Evolutionary conservation across 2,888 invertebrate genomes (phyloP), one percentile per base, ranked within the genome.

Genomic region (Cephus runcator): DNA sequence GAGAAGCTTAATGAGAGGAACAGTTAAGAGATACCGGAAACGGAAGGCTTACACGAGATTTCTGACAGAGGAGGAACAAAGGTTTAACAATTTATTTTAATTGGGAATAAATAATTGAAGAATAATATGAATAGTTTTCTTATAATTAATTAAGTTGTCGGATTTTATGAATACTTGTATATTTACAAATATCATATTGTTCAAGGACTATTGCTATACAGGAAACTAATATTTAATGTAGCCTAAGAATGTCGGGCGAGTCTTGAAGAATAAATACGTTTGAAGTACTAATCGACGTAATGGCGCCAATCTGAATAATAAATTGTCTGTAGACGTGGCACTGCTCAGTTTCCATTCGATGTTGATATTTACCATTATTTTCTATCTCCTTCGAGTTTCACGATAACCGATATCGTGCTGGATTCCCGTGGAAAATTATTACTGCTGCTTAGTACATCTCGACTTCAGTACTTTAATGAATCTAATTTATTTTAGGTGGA

Each of bases 21-120:
- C 83, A 30, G 81, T 85, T 0, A 81, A 86, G 35, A 87, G 83
- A 77, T 85, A 83, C 76, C 81, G 93, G 11, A 93, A 93, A 83
- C 90, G 91, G 79, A 92, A 92, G 86, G 94, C 94, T 69, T 96
- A 96, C 88, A 92, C 93, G 83, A 93, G 93, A 85, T 93, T 96
- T 89, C 91, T 95, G 71, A 93, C 94, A 3, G 96, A 96, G 36
- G 95, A 96, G 86, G 96, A 96, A 88, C 93, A 94, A 92, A 95
- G 95, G 95, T 95, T 93, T 82, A 88, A 80, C 4, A 2, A 23
- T 56, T 23, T 56, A 23, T 56, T 9, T 56, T 23, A 56, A 56
- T 23, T 56, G 23, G 56, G 2, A 56, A 56, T 56, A 56, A 2
- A 56, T 23, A 9, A 0, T 56, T 23, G 9, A 56, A 23, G 23